These are phyloP conservation scores for Rhinoderma darwinii DNA, from an alignment of 2,113 vertebrate species.

Conservation along the genomic window DNA sequence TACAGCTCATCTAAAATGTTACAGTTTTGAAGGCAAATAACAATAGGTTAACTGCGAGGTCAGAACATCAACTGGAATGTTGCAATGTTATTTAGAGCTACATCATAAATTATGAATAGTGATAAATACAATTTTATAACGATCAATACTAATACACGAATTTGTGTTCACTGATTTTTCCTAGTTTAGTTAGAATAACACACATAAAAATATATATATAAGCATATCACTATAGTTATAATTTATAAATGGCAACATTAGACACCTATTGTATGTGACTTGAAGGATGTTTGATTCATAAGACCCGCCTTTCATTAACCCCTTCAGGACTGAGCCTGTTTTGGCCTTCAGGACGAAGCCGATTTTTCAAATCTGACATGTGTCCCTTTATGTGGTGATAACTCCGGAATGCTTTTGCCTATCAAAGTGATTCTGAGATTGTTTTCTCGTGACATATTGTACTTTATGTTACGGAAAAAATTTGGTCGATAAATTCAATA, in stretches of 20 bases:
- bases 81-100: conserved; percentile 10
- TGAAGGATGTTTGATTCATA: neutral
- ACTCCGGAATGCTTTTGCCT: no score
- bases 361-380: no score
- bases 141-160: neutral
- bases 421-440: no score
- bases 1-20: neutral
- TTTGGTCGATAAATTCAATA: no score
- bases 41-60: conserved; percentile 4
- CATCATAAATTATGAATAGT: conserved; percentile 23
- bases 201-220: neutral
- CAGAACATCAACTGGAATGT: conserved; percentile 5
- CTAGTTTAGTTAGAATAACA: neutral
- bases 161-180: neutral
- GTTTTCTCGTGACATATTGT: no score
- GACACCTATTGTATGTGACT: neutral
- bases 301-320: neutral
- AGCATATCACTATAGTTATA: neutral
- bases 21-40: neutral
- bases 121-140: neutral
- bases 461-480: no score
- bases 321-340: no score
- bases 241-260: neutral
- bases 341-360: no score
- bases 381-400: no score